Evolutionary conservation across 2,113 vertebrate species (phyloP).

Genomic region (Amblyopsis rosae): DNA sequence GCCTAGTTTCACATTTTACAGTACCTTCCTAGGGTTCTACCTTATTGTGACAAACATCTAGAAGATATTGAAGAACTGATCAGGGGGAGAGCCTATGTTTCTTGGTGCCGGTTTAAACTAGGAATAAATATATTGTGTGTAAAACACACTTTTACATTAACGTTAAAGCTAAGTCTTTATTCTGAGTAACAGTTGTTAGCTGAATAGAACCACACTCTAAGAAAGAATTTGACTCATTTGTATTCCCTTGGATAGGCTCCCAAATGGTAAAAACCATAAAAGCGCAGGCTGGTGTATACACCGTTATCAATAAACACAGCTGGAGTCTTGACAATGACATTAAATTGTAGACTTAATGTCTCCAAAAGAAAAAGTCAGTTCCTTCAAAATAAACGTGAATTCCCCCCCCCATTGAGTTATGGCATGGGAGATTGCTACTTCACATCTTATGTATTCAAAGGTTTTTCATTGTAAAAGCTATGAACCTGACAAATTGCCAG

Average conservation of each 20-base stretch:
- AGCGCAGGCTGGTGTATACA: not conserved
- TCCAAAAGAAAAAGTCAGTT: conserved; percentile 16
- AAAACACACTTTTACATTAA: conserved; percentile 16
- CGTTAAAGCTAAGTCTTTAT: conserved; percentile 26
- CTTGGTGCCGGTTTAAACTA: conserved; percentile 18
- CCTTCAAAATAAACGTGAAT: not conserved
- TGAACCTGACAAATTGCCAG: not conserved
- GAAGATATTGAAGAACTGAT: conserved; percentile 42
- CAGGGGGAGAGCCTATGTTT: conserved; percentile 31
- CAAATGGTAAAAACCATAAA: not conserved
- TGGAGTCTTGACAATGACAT: not conserved
- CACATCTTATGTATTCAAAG: too few species aligned
- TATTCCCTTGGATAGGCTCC: conserved; percentile 11
- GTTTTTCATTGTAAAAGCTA: not conserved
- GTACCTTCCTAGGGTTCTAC: conserved; percentile 10
- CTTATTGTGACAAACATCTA: conserved; percentile 44
- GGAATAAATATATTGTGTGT: conserved; percentile 33
- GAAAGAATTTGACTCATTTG: not conserved
- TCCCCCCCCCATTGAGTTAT: too few species aligned
- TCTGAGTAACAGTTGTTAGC: conserved; percentile 9
- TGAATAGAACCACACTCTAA: conserved; percentile 15
- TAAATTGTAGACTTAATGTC: conserved; percentile 2
- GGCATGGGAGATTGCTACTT: too few species aligned
- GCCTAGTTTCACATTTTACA: too few species aligned
- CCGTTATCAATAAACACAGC: conserved; percentile 1